Evolutionary conservation across 1,140 invertebrate species (phyloP), one percentile per base, ranked within the genome.

Genomic region (Zaprionus tsacasi): DNA sequence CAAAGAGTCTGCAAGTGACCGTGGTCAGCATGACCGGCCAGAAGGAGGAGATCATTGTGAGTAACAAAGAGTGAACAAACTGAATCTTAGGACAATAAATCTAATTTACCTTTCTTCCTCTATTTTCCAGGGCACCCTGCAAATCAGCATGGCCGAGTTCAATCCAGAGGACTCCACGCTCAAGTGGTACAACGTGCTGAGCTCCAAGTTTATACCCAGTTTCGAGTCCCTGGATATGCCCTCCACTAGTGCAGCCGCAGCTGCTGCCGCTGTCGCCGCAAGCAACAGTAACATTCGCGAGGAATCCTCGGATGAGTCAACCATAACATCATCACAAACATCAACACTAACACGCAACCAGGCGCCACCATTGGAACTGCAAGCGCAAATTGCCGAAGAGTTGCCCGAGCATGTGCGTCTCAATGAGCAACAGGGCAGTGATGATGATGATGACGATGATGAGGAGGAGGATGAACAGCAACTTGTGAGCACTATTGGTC

Each of bases 241-340:
- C 17, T 92, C 91, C 35, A 92, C 91, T 13, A 92, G 91, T 69
- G 87, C 91, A 13, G 91, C 82, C 3, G 91, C 91, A 13, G 91
- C 83, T 13, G 86, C 79, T 3, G 77, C 77, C 12, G 91, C 82
- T 1, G 80, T 80, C n/a, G 80, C 64, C 81, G 54, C 61, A 36
- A 68, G 52, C 36, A 65, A 3, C 60, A 36, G 40, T 48, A 73
- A 70, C 59, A 89, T 52, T 17, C 94, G 96, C 90, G 98, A 99
- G 91, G 98, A 99, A 92, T 99, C 98, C 80, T 98, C 97, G 70
- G 98, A 99, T 93, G 98, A 99, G 91, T 98, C 97, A 11, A 99
- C 98, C 0, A 97, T 99, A 67, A 99, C 99, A 66, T 99, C 98
- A 15, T 98, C 97, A 17, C 98, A 99, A 93, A 99, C 98, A 0